These are phyloP conservation scores for Tipula lateralis DNA, from an alignment of 2,888 invertebrate species.

Conservation along the genomic window DNA sequence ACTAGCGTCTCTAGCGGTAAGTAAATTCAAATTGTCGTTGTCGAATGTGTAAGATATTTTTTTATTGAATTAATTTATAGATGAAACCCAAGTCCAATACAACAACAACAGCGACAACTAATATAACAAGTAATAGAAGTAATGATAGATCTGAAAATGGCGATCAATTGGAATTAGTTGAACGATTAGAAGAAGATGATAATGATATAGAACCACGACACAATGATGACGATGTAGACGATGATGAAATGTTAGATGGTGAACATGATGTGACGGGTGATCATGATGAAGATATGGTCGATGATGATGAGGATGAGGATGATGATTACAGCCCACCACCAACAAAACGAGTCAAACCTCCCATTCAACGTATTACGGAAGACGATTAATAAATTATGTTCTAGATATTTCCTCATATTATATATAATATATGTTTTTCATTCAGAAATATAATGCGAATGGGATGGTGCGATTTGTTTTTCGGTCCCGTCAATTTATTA, in stretches of 20 bases:
- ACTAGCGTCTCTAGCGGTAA: neutral
- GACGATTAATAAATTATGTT: slow-evolving; percentile 12
- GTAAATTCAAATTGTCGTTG: neutral
- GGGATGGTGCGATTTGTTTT: neutral
- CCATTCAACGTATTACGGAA: neutral
- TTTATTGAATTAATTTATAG: neutral
- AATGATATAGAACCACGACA: neutral
- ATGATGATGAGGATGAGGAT: neutral
- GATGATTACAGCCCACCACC: slow-evolving; percentile 13
- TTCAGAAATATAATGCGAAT: neutral
- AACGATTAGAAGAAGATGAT: slow-evolving; percentile 27
- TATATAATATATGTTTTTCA: neutral
- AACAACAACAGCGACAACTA: neutral
- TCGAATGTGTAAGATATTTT: neutral
- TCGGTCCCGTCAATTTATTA: neutral
- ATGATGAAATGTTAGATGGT: neutral
- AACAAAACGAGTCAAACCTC: slow-evolving; percentile 15
- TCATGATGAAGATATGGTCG: slow-evolving; percentile 21
- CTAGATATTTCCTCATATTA: neutral
- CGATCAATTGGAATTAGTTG: slow-evolving; percentile 8
- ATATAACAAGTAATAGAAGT: neutral
- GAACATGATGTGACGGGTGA: neutral
- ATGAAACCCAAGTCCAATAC: neutral
- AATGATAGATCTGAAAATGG: slow-evolving; percentile 28
- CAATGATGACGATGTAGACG: neutral